A percentile compares a stretch with the other conserved stretches of the same genome.
Conservation (phyloP, 2,113 vertebrate genomes). For the Maccullochella peelii region DNA sequence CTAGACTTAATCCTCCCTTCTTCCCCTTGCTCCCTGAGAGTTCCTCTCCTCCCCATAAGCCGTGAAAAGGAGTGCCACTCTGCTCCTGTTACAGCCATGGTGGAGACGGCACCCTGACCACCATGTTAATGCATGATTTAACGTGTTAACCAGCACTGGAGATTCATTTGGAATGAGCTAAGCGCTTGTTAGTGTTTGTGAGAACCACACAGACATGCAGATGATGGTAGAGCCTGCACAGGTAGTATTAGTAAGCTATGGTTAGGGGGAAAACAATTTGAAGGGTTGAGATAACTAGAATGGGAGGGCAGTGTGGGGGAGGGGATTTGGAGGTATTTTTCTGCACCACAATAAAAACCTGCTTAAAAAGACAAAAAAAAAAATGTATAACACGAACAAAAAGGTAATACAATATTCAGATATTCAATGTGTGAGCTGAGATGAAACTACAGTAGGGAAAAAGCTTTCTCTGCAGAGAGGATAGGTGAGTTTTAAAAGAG, state of each 20-base stretch:
- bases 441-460: constrained; percentile 19
- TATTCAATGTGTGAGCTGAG: constrained; percentile 32
- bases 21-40: constrained; percentile 9
- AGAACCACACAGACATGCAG: constrained; percentile 59
- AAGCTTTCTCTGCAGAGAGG: constrained; percentile 15
- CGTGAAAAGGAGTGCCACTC: constrained; percentile 70
- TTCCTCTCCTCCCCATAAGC: constrained; percentile 57
- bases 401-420: constrained; percentile 56
- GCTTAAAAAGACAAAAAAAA: constrained; percentile 76
- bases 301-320: constrained; percentile 11
- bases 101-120: constrained; percentile 55
- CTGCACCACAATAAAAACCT: constrained; percentile 72
- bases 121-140: constrained; percentile 76
- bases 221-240: constrained; percentile 27
- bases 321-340: constrained; percentile 54
- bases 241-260: constrained; percentile 55
- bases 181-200: constrained; percentile 41
- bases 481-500: constrained; percentile 36
- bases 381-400: constrained; percentile 60
- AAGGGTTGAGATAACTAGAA: constrained; percentile 12
- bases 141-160: constrained; percentile 64
- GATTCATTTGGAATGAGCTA: constrained; percentile 53
- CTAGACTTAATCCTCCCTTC: constrained; percentile 48
- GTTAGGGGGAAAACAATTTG: constrained; percentile 33
- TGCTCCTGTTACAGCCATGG: constrained; percentile 71